Base-by-base conservation (phyloP, 1,140 invertebrate species). In the Drosophila seguyi region DNA sequence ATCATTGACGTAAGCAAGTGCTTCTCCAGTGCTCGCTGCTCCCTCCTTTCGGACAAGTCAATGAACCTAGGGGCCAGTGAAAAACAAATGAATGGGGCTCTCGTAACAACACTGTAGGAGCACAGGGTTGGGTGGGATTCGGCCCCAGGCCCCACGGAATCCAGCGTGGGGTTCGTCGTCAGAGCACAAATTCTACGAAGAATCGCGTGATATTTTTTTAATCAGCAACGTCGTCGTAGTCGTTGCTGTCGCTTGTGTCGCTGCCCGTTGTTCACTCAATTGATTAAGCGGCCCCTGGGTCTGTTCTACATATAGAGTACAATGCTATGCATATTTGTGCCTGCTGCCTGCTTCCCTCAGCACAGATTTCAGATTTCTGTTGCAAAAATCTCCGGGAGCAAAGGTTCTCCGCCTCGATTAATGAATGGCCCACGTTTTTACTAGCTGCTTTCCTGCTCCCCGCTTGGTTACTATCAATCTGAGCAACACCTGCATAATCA, bases 191-290 rank as follows among this genome's bases (percentile, higher is more conserved):
- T 92, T 90, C 80, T 86, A 92, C 72, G 62, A 44, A 85, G 74
- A 83, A 84, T 90, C 80, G 83, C 81, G 75, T 88, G 81, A 90
- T 92, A 82, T 79, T 79, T 81, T 79, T 85, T 86, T 84, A 90
- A 82, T 84, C 90, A 91, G 82, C 66, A 81, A 69, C 38, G 53
- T 53, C 31, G 65, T 58, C 53, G 63, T 61, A 39, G 63, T 39
- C 61, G 65, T 57, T 50, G 65, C 50, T 62, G 75, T 68, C 45
- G 68, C 36, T 71, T 31, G 60, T 50, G 34, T 41, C 27, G 62
- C 65, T 34, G 67, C 68, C 39, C 48, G 67, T 50, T 59, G 68
- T 67, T 75, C 63, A 85, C 55, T 90, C 74, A 88, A 88, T 88
- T 88, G 85, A 88, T 88, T 88, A 88, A 88, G 68, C 78, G 71